Conservation (phyloP, 1,140 invertebrate species). For the Pachyrhynchus sulphureomaculatus region DNA sequence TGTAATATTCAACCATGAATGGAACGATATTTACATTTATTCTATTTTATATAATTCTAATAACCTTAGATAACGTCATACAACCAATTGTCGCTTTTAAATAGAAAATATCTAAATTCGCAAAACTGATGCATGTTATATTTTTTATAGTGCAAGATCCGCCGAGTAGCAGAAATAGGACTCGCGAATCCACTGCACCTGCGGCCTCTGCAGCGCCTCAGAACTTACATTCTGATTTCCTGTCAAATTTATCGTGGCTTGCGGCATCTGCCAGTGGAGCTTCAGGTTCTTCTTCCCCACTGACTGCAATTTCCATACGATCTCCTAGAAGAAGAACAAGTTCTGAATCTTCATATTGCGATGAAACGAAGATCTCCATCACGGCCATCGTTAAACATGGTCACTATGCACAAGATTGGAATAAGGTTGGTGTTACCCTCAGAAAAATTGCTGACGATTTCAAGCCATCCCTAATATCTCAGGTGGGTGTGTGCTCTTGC, state of each 20-base stretch:
- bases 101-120: no score
- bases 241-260: slow-evolving; percentile 26
- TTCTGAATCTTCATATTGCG: slow-evolving; percentile 37
- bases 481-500: slow-evolving; percentile 33
- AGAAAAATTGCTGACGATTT: slow-evolving; percentile 42
- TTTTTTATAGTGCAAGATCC: slow-evolving; percentile 4
- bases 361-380: slow-evolving; percentile 34
- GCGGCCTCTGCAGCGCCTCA: slow-evolving; percentile 4
- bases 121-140: no score
- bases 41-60: no score
- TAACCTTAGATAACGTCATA: no score
- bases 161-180: slow-evolving; percentile 1
- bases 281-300: neutral
- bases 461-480: neutral
- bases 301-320: slow-evolving; percentile 22
- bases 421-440: slow-evolving; percentile 39
- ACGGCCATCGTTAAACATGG: slow-evolving; percentile 19
- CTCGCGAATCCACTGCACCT: slow-evolving; percentile 7
- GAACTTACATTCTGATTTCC: slow-evolving; percentile 26
- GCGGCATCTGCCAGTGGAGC: slow-evolving; percentile 14
- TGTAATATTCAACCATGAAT: no score
- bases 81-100: no score
- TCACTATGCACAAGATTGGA: slow-evolving; percentile 39
- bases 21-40: no score
- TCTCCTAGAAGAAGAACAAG: slow-evolving; percentile 28